Evolutionary conservation across 2,797 vertebrate genomes (phyloP).

Genomic region (Ciconia nigra): DNA sequence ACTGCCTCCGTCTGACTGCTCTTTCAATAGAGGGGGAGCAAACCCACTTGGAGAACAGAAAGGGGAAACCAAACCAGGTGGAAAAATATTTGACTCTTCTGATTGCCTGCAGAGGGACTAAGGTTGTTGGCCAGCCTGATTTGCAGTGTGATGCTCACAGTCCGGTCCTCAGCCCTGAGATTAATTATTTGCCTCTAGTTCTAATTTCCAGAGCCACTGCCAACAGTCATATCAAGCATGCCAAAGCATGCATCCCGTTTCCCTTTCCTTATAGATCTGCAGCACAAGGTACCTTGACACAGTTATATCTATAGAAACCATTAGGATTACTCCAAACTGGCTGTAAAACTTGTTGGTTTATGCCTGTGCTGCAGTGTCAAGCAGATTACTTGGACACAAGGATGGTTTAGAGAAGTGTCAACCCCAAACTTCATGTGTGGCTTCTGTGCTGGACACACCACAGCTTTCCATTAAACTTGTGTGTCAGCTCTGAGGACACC

Average conservation of each 20-base stretch:
- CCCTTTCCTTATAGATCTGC: neutral
- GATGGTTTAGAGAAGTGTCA: neutral
- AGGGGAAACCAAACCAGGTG: neutral
- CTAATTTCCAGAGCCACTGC: neutral
- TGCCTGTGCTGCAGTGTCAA: neutral
- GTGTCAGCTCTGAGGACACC: neutral
- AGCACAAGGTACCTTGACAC: neutral
- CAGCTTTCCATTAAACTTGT: neutral
- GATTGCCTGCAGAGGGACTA: neutral
- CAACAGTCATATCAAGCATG: neutral
- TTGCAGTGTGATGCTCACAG: fast-evolving
- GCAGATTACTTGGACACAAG: neutral
- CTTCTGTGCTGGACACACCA: fast-evolving
- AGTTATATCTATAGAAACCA: neutral
- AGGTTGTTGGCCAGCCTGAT: neutral
- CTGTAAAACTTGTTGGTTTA: neutral
- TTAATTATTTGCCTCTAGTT: neutral
- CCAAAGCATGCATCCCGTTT: neutral
- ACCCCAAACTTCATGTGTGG: fast-evolving
- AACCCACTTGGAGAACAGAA: neutral
- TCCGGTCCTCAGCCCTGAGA: neutral
- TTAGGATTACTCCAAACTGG: neutral
- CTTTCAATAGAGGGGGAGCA: neutral
- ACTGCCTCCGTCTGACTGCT: neutral
- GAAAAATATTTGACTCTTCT: neutral